A percentile compares a stretch with the other conserved stretches of the same genome.
phyloP scores from a whole-genome alignment of 1,140 invertebrate genomes.

The Euura lappo region DNA sequence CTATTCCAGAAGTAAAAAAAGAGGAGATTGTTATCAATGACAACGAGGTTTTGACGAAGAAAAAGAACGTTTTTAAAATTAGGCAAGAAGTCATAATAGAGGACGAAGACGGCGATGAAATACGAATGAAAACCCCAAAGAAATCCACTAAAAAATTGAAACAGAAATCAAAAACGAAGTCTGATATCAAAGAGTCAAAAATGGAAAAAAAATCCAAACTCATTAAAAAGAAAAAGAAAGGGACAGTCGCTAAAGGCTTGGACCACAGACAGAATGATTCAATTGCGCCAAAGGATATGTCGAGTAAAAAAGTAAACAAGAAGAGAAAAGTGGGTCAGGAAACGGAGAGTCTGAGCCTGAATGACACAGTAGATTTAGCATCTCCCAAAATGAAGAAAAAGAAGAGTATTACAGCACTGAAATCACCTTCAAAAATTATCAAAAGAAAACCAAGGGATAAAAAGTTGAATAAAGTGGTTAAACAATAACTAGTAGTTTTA shows the following conservation, averaged over 20 bases:
- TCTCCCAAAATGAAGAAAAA: constrained; percentile 24
- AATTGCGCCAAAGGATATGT: constrained; percentile 15
- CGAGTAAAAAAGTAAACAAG: constrained; percentile 18
- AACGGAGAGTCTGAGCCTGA: neutral
- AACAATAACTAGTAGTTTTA: neutral
- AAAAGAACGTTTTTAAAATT: constrained; percentile 27
- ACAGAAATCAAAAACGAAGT: neutral
- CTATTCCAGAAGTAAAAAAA: constrained; percentile 24
- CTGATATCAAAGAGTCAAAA: neutral
- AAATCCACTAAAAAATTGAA: constrained; percentile 19
- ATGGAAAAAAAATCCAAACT: neutral
- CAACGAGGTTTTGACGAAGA: constrained; percentile 20
- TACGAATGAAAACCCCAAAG: constrained; percentile 13
- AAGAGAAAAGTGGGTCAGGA: constrained; percentile 15
- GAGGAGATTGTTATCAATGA: constrained; percentile 18
- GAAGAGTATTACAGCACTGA: constrained; percentile 13
- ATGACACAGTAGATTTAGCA: neutral
- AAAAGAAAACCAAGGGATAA: constrained; percentile 17
- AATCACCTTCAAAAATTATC: constrained; percentile 19
- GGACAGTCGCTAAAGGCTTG: neutral
- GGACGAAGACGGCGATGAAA: constrained; percentile 32
- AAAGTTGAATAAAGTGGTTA: constrained; percentile 8
- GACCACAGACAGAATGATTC: neutral
- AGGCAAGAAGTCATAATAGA: constrained; percentile 41
- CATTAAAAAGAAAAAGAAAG: too few relatives aligned